Evolutionary conservation across 2,888 invertebrate species (phyloP).

Genomic region (Caenorhabditis sp.): DNA sequence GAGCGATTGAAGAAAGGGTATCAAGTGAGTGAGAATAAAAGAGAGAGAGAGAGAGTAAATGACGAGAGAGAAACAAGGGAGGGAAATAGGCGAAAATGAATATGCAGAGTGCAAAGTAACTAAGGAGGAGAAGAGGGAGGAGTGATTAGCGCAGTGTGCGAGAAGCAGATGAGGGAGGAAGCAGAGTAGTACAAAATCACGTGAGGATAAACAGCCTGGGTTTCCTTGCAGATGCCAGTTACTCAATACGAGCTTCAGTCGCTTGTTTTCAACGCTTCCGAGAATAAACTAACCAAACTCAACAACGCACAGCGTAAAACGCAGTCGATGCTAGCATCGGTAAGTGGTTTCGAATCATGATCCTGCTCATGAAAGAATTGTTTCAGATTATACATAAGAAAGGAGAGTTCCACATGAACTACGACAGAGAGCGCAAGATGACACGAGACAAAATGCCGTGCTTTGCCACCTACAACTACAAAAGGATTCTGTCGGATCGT

Average conservation of each 20-base stretch:
- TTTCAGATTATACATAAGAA: constrained; percentile 70
- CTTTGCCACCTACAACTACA: constrained; percentile 6
- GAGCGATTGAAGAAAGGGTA: constrained; percentile 75
- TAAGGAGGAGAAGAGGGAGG: constrained; percentile 22
- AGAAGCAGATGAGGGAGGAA: constrained; percentile 6
- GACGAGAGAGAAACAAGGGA: neutral
- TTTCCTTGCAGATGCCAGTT: constrained; percentile 60
- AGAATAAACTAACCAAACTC: constrained; percentile 53
- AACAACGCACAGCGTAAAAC: constrained; percentile 26
- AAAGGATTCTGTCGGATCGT: constrained; percentile 21
- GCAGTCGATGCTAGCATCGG: constrained; percentile 43
- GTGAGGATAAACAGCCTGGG: constrained; percentile 32
- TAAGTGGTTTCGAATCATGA: constrained; percentile 17
- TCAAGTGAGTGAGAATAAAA: constrained; percentile 49
- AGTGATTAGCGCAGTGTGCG: constrained; percentile 10
- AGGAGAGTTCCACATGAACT: constrained; percentile 64
- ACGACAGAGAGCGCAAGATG: constrained; percentile 62
- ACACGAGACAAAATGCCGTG: constrained; percentile 30
- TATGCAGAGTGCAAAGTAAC: constrained; percentile 23
- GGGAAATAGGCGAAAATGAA: neutral
- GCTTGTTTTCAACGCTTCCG: constrained; percentile 71
- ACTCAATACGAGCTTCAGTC: constrained; percentile 76
- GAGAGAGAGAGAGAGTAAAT: neutral
- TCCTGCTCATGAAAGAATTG: neutral
- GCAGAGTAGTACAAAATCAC: neutral